A percentile compares a stretch with the other conserved stretches of the same genome.
phyloP scores from a whole-genome alignment of 2,888 invertebrate genomes.

The Tineola bisselliella region DNA sequence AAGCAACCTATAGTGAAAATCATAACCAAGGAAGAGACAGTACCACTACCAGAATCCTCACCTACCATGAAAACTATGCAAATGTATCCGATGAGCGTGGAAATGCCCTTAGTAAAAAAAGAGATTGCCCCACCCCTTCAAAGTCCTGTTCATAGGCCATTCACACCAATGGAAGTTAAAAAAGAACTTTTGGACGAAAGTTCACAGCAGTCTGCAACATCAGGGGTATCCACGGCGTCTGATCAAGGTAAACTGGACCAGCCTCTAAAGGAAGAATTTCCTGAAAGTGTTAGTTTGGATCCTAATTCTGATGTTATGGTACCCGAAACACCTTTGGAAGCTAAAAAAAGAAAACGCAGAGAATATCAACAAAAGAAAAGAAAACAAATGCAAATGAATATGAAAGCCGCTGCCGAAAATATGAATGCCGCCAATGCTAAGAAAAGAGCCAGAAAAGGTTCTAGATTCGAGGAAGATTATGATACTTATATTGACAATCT shows the following conservation, averaged over 20 bases:
- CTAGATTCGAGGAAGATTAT: constrained; percentile 89
- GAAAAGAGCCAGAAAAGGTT: constrained; percentile 84
- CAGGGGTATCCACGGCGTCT: constrained; percentile 67
- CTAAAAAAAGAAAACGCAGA: constrained; percentile 76
- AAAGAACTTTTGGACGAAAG: constrained; percentile 77
- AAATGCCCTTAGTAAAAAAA: constrained; percentile 61
- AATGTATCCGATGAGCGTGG: constrained; percentile 49
- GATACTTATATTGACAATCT: constrained; percentile 89
- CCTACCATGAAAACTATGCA: constrained; percentile 52
- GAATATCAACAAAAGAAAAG: constrained; percentile 87
- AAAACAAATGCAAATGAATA: constrained; percentile 76
- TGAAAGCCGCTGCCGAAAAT: constrained; percentile 71
- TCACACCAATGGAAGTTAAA: constrained; percentile 73
- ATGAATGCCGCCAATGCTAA: constrained; percentile 65
- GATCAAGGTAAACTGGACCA: constrained; percentile 70
- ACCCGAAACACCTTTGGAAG: constrained; percentile 63
- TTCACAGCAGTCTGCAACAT: constrained; percentile 69
- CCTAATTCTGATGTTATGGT: constrained; percentile 44
- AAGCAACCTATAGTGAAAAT: constrained; percentile 46
- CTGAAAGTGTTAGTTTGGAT: constrained; percentile 57
- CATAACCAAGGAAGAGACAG: constrained; percentile 52
- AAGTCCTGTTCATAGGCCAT: constrained; percentile 63
- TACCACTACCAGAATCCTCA: constrained; percentile 47
- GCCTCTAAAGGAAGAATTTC: constrained; percentile 68
- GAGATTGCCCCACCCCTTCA: constrained; percentile 60